Conservation (phyloP, 2,888 invertebrate species). For the Gerosis bhagava region DNA sequence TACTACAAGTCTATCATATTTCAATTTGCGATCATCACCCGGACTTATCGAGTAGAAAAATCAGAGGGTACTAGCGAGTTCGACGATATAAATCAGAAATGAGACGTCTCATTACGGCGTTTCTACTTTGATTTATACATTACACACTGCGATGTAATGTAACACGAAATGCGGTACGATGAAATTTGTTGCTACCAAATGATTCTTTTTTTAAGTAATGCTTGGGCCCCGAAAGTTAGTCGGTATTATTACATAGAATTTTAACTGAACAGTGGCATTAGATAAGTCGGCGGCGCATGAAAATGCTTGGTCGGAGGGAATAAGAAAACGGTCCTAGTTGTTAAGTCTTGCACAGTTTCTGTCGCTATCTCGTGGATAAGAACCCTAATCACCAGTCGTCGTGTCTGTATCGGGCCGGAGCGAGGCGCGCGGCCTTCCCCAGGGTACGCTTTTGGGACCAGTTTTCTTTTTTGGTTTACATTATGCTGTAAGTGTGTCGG, state of each 20-base stretch:
- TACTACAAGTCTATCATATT: slow-evolving; percentile 80
- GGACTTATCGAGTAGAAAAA: slow-evolving; percentile 78
- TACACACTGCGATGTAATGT: slow-evolving; percentile 13
- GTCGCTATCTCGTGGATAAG: slow-evolving; percentile 81
- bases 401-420: slow-evolving; percentile 77
- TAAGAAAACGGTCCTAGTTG: slow-evolving; percentile 81
- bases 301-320: slow-evolving; percentile 77
- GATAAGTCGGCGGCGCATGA: slow-evolving; percentile 73
- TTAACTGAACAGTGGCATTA: slow-evolving; percentile 68
- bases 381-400: slow-evolving; percentile 82
- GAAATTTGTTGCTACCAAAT: no score
- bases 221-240: slow-evolving; percentile 59
- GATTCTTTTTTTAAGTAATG: slow-evolving; percentile 47
- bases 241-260: slow-evolving; percentile 68
- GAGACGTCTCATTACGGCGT: slow-evolving; percentile 71
- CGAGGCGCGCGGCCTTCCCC: slow-evolving; percentile 72
- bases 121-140: slow-evolving; percentile 48
- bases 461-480: slow-evolving; percentile 81
- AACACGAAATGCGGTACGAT: slow-evolving; percentile 26
- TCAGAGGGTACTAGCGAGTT: slow-evolving; percentile 57
- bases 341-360: slow-evolving; percentile 82
- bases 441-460: slow-evolving; percentile 79
- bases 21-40: slow-evolving; percentile 80
- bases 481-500: slow-evolving; percentile 79
- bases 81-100: slow-evolving; percentile 72